Percentiles rank a stretch among this genome's conserved stretches.
These are phyloP conservation scores for Capromys pilorides DNA, from an alignment of 2,797 vertebrate species.

Conservation along the genomic window DNA sequence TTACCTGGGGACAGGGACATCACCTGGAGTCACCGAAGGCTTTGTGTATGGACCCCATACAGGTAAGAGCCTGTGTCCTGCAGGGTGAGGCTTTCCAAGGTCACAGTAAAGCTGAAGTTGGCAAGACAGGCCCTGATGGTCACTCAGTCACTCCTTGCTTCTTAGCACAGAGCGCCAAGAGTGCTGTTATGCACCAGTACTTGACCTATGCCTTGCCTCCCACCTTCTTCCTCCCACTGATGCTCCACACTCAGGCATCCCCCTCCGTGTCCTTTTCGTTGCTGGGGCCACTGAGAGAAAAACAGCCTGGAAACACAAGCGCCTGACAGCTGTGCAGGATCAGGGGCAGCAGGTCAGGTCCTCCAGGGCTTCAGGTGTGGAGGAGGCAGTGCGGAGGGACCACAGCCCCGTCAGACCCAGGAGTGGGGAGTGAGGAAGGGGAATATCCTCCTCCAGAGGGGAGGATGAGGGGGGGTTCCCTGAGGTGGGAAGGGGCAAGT, in stretches of 20 bases:
- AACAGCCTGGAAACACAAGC: not conserved
- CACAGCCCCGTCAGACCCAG: not conserved
- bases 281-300: not conserved
- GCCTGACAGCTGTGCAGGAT: not conserved
- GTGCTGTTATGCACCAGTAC: not conserved
- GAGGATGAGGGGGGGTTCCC: not conserved
- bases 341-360: accelerated
- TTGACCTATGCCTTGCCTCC: accelerated
- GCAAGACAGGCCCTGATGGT: conserved; percentile 54
- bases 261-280: accelerated
- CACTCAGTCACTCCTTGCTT: accelerated
- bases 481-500: not conserved
- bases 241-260: conserved; percentile 10
- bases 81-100: conserved; percentile 2
- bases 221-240: not conserved
- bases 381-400: not conserved
- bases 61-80: not conserved
- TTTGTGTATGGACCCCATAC: not conserved
- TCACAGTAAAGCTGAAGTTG: conserved; percentile 53
- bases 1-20: not conserved
- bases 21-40: not conserved
- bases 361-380: no score
- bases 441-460: not conserved
- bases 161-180: accelerated
- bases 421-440: accelerated